These are phyloP conservation scores for Synergus japonicus DNA, from an alignment of 2,888 invertebrate species.

Conservation along the genomic window DNA sequence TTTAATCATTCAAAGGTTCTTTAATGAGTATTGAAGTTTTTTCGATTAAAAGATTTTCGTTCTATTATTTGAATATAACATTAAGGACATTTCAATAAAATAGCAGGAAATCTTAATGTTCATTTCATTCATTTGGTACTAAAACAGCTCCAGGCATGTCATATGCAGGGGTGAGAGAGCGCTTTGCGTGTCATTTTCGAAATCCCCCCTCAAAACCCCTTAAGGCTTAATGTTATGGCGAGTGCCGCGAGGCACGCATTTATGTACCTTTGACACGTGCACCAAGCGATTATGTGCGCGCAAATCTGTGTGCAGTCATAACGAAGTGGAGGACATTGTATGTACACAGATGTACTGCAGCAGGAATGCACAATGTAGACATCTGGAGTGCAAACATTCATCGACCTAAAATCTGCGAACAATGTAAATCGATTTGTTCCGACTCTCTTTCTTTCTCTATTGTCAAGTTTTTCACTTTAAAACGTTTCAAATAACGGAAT, in stretches of 20 bases:
- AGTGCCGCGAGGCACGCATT: slow-evolving; percentile 51
- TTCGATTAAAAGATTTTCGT: not conserved
- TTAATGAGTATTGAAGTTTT: not conserved
- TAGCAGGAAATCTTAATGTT: not conserved
- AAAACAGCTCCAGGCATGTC: not conserved
- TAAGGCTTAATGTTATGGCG: slow-evolving; percentile 43
- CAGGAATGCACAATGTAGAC: slow-evolving; percentile 6
- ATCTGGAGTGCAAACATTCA: slow-evolving; percentile 20
- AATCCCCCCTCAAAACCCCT: slow-evolving; percentile 48
- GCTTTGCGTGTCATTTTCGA: slow-evolving; percentile 55
- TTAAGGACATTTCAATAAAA: not conserved
- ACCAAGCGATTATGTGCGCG: slow-evolving; percentile 19
- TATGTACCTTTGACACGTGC: slow-evolving; percentile 40
- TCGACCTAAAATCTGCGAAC: not conserved
- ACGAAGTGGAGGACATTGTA: slow-evolving; percentile 31
- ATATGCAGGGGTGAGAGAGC: slow-evolving; percentile 32
- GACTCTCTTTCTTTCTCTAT: not conserved
- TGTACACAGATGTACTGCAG: slow-evolving; percentile 27
- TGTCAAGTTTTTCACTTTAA: not conserved
- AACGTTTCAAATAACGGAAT: not conserved
- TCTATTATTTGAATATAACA: not conserved
- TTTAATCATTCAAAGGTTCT: too few relatives aligned
- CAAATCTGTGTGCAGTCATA: slow-evolving; percentile 37
- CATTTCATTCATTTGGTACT: not conserved
- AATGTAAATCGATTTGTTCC: not conserved